A percentile compares a stretch with the other conserved stretches of the same genome.
Evolutionary conservation across 1,140 invertebrate genomes (phyloP).

Genomic region (Dendrolimus kikuchii): DNA sequence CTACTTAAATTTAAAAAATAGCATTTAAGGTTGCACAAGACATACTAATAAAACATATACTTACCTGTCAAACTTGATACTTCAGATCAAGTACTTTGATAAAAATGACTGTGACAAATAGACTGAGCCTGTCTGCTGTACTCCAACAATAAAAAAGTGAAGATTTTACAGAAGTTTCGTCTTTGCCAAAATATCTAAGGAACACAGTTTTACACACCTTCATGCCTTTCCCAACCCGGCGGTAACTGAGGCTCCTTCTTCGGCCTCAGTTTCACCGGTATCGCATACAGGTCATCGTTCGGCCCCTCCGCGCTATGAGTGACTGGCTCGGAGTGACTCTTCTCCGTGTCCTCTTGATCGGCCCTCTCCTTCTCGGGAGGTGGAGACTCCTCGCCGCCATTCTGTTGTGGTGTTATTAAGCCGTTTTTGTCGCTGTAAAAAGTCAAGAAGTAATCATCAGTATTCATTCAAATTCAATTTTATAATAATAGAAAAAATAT

Average conservation of each 20-base stretch:
- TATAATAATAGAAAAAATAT: neutral
- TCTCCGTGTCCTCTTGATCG: conserved; percentile 64
- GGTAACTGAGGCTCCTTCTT: conserved; percentile 75
- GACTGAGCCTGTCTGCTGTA: no score
- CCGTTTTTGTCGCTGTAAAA: conserved; percentile 62
- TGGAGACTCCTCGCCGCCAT: conserved; percentile 60
- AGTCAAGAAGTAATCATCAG: neutral
- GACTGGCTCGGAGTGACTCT: conserved; percentile 74
- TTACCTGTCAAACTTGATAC: no score
- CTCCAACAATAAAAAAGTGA: no score
- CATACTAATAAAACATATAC: no score
- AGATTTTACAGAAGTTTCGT: no score
- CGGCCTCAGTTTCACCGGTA: conserved; percentile 79
- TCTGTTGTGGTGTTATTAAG: conserved; percentile 56
- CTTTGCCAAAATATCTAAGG: no score
- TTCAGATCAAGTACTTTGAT: no score
- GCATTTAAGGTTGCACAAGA: no score
- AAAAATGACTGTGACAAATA: no score
- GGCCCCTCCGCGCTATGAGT: conserved; percentile 79
- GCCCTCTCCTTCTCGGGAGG: conserved; percentile 67
- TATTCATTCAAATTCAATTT: no score
- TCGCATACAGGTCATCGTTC: conserved; percentile 83
- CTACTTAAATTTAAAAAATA: no score
- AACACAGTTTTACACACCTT: conserved; percentile 74
- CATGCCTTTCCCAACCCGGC: conserved; percentile 93